Evolutionary conservation across 2,888 invertebrate species (phyloP).

Genomic region (Catonia carolina): DNA sequence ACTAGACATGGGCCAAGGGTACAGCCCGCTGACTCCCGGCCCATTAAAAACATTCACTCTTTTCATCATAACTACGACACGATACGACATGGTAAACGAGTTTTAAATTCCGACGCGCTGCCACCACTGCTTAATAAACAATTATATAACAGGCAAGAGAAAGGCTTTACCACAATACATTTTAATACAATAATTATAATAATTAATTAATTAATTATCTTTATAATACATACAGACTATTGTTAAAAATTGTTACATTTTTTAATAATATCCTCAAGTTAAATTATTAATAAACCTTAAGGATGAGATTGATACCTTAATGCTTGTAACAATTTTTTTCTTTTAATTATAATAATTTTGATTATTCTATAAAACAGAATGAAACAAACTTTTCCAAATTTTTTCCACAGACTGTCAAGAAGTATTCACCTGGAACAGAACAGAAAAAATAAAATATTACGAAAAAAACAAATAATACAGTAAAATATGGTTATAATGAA

Average conservation of each 20-base stretch:
- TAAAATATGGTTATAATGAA: no score
- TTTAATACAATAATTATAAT: background rate
- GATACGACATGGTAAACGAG: background rate
- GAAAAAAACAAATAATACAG: no score
- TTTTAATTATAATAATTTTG: background rate
- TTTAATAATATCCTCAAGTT: background rate
- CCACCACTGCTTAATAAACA: background rate
- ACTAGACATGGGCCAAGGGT: background rate
- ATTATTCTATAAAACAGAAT: conserved; percentile 14
- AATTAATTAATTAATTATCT: no score
- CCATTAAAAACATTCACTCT: background rate
- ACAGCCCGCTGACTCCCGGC: conserved; percentile 16
- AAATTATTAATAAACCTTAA: background rate
- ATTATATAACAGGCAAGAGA: conserved; percentile 1
- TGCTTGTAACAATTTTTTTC: background rate
- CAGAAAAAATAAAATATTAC: no score
- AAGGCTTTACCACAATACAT: background rate
- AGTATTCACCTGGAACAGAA: conserved; percentile 1
- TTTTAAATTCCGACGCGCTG: background rate
- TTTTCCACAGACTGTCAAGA: background rate
- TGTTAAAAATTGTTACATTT: background rate
- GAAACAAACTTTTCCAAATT: conserved; percentile 8
- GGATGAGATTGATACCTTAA: background rate
- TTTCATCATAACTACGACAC: background rate
- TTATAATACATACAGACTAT: no score